Percentiles rank a stretch among this genome's conserved stretches.
Evolutionary conservation across 2,113 vertebrate species (phyloP).

Genomic region (Pituophis catenifer): DNA sequence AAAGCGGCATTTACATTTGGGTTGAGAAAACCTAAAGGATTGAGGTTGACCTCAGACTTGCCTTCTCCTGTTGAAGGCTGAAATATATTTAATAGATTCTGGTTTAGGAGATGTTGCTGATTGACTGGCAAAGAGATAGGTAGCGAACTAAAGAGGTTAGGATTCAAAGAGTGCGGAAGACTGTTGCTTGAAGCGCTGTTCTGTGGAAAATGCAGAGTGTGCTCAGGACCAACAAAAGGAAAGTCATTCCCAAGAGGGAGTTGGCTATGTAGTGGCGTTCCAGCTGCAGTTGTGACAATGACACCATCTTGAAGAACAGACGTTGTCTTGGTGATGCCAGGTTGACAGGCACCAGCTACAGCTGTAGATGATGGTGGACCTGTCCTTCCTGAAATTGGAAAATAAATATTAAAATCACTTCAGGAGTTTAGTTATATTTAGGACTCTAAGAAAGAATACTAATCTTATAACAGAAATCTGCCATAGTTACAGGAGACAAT

Average conservation of each 20-base stretch:
- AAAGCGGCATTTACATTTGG: slow-evolving; percentile 78
- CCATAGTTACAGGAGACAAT: not conserved
- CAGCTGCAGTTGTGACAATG: slow-evolving; percentile 78
- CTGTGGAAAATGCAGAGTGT: slow-evolving; percentile 76
- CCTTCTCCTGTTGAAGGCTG: slow-evolving; percentile 82
- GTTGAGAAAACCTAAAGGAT: slow-evolving; percentile 79
- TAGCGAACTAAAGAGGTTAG: slow-evolving; percentile 78
- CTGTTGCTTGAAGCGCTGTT: slow-evolving; percentile 75
- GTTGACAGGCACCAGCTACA: slow-evolving; percentile 78
- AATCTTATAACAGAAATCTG: not conserved
- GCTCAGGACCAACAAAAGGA: slow-evolving; percentile 75
- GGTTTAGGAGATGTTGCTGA: slow-evolving; percentile 84
- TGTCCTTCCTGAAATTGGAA: slow-evolving; percentile 59
- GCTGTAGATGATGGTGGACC: slow-evolving; percentile 74
- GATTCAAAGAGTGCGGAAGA: slow-evolving; percentile 75
- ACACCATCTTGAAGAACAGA: slow-evolving; percentile 80
- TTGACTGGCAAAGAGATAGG: slow-evolving; percentile 81
- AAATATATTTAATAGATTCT: slow-evolving; percentile 82
- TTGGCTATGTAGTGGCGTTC: slow-evolving; percentile 74
- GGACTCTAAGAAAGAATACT: not conserved
- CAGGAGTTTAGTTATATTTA: not conserved
- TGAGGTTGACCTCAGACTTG: slow-evolving; percentile 81
- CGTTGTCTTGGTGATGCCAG: slow-evolving; percentile 81
- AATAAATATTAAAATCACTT: not conserved
- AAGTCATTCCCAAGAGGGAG: slow-evolving; percentile 74